Conservation (phyloP, 2,113 vertebrate genomes). For the Strigops habroptila region DNA sequence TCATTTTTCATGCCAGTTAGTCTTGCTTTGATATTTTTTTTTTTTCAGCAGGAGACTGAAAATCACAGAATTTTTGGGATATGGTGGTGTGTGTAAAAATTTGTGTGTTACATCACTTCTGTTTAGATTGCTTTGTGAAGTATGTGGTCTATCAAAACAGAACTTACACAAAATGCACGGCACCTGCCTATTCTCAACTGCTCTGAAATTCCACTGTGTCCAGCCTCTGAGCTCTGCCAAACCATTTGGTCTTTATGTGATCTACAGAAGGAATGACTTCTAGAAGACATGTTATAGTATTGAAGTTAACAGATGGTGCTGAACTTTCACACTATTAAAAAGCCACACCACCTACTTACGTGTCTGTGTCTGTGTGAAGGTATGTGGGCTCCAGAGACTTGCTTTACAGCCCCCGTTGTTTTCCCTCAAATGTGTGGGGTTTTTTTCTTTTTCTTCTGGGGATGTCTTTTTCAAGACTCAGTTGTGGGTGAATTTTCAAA, state of each 20-base stretch:
- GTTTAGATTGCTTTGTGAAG: background rate
- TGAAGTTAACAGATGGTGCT: background rate
- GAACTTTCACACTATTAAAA: background rate
- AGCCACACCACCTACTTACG: background rate
- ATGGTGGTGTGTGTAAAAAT: background rate
- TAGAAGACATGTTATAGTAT: background rate
- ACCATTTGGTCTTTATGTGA: background rate
- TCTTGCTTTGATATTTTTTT: background rate
- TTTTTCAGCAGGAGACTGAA: background rate
- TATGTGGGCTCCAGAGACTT: background rate
- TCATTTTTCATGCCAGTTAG: background rate
- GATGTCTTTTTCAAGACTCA: background rate
- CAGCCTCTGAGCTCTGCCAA: background rate
- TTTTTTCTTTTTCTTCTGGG: background rate
- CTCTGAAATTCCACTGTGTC: background rate
- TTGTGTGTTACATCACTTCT: background rate
- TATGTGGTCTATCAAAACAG: background rate
- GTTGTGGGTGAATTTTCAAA: background rate
- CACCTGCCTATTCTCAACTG: accelerated
- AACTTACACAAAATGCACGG: background rate
- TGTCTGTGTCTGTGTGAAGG: accelerated
- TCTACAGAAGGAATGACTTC: background rate
- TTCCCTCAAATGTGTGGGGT: background rate
- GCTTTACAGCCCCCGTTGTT: background rate
- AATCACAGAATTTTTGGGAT: background rate